Percentiles rank a stretch among this genome's conserved stretches.
Evolutionary conservation across 2,888 invertebrate genomes (phyloP).

Genomic region (Bedellia somnulentella): DNA sequence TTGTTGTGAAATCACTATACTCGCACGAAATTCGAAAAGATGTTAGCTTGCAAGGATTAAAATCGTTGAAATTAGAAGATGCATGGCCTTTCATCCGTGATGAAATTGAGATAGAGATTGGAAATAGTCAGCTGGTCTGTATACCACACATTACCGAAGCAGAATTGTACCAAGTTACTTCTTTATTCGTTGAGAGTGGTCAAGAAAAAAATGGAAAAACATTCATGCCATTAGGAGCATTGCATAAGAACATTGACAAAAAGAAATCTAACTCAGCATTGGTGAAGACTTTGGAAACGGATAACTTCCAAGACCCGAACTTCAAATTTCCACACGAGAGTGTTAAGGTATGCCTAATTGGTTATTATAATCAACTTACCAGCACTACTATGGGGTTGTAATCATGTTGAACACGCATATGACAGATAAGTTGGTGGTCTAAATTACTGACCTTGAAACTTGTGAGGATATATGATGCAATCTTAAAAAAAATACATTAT

Average conservation of each 20-base stretch:
- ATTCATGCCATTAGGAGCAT: constrained; percentile 47
- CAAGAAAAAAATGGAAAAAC: constrained; percentile 47
- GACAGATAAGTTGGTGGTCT: not conserved
- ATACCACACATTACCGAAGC: constrained; percentile 57
- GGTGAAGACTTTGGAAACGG: constrained; percentile 37
- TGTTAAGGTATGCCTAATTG: constrained; percentile 36
- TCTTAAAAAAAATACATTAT: too few species aligned
- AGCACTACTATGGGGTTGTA: too few species aligned
- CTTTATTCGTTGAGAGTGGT: constrained; percentile 49
- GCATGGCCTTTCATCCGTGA: constrained; percentile 58
- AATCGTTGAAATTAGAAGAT: constrained; percentile 49
- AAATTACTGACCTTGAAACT: constrained; percentile 2
- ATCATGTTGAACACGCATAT: not conserved
- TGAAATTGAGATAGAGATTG: constrained; percentile 55
- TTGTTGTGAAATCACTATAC: constrained; percentile 48
- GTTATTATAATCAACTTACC: too few species aligned
- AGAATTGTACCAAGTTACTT: constrained; percentile 45
- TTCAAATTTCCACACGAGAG: constrained; percentile 56
- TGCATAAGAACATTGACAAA: constrained; percentile 38
- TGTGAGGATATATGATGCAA: too few species aligned
- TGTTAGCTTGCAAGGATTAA: constrained; percentile 42
- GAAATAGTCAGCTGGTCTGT: constrained; percentile 49
- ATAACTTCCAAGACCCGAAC: constrained; percentile 30
- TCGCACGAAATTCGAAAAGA: constrained; percentile 55
- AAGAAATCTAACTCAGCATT: constrained; percentile 36